A percentile compares a stretch with the other conserved stretches of the same genome.
Evolutionary conservation across 2,113 vertebrate species (phyloP).

Genomic region (Ovis canadensis): DNA sequence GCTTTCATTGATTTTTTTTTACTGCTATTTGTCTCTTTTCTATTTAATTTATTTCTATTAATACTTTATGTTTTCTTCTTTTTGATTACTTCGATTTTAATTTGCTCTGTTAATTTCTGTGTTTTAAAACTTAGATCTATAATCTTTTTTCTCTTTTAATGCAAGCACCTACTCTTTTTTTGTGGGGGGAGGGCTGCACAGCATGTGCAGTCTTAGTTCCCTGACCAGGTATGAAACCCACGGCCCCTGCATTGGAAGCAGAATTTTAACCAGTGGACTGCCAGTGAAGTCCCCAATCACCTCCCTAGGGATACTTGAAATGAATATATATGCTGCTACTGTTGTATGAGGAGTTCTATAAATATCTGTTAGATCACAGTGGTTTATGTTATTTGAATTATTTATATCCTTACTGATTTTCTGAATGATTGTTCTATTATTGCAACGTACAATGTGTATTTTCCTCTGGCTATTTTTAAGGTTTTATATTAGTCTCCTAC

Average conservation of each 20-base stretch:
- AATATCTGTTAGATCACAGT: background rate
- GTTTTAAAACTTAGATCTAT: background rate
- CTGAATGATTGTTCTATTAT: background rate
- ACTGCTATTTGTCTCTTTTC: background rate
- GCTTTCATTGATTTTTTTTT: background rate
- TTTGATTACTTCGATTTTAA: background rate
- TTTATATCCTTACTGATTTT: background rate
- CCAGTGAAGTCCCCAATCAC: background rate
- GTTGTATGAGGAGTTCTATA: background rate
- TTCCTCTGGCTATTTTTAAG: background rate
- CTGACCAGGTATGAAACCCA: background rate
- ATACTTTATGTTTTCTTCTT: background rate
- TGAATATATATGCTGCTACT: background rate
- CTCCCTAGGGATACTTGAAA: background rate
- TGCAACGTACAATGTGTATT: background rate
- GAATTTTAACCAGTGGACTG: background rate
- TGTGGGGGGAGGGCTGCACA: fast-evolving
- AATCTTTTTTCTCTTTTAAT: background rate
- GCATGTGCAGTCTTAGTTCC: background rate
- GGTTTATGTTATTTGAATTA: background rate
- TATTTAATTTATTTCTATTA: background rate
- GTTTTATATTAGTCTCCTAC: background rate
- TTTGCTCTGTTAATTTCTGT: background rate
- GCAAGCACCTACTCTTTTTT: background rate
- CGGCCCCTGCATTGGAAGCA: background rate